Evolutionary conservation across 2,113 vertebrate species (phyloP).

Genomic region (Chloropsis cyanopogon): DNA sequence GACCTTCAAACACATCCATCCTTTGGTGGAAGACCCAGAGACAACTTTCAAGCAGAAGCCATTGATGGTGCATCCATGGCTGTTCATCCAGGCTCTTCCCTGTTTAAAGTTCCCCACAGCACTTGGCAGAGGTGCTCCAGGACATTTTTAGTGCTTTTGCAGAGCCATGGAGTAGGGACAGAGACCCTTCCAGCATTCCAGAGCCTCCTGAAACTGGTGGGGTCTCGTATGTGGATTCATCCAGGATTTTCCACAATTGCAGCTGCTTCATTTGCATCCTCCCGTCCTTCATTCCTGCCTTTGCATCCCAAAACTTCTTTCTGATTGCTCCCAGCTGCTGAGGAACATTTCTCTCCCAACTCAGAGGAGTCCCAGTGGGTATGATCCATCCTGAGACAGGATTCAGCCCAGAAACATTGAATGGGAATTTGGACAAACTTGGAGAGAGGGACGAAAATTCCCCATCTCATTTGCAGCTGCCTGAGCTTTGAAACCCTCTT

Average conservation of each 20-base stretch:
- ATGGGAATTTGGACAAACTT: background rate
- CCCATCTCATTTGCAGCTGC: background rate
- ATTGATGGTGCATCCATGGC: background rate
- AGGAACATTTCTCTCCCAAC: background rate
- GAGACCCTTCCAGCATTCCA: background rate
- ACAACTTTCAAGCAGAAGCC: background rate
- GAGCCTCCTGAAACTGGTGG: rapidly evolving
- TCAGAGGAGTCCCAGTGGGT: rapidly evolving
- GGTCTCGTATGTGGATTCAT: background rate
- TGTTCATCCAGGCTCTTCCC: background rate
- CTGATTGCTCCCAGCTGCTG: background rate
- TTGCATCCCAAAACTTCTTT: background rate
- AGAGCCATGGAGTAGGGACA: background rate
- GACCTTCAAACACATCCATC: background rate
- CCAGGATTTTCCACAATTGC: background rate
- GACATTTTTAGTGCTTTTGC: background rate
- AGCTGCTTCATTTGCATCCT: background rate
- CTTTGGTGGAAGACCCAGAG: background rate
- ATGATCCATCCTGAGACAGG: rapidly evolving
- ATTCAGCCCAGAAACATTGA: rapidly evolving
- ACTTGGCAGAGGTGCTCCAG: background rate
- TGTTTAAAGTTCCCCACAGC: background rate
- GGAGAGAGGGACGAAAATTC: background rate
- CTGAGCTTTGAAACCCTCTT: background rate
- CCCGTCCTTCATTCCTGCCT: background rate